These are phyloP conservation scores for Cotesia congregata DNA, from an alignment of 2,888 invertebrate genomes.

Conservation along the genomic window DNA sequence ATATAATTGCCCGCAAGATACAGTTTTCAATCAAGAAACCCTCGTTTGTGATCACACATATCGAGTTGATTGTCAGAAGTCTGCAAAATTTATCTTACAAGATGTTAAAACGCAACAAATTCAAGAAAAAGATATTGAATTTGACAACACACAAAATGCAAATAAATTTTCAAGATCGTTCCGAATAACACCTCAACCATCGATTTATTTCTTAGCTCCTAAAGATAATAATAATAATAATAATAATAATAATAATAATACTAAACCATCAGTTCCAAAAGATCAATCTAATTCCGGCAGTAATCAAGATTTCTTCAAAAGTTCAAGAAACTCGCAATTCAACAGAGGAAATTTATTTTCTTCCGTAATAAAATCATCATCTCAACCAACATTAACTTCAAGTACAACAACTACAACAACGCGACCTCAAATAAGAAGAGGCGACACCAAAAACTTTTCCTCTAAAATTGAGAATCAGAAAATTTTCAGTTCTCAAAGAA, in stretches of 20 bases:
- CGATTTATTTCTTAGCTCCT: constrained; percentile 16
- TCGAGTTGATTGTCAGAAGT: constrained; percentile 59
- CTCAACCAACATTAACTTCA: not conserved
- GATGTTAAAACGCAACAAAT: not conserved
- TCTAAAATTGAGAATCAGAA: constrained; percentile 20
- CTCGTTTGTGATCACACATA: constrained; percentile 64
- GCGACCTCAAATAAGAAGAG: not conserved
- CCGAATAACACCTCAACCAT: constrained; percentile 39
- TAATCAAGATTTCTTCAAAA: not conserved
- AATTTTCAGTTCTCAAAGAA: not conserved
- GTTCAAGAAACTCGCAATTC: constrained; percentile 14
- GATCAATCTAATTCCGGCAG: constrained; percentile 33
- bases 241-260: not conserved
- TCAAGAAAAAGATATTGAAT: not conserved
- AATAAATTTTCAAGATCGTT: constrained; percentile 40
- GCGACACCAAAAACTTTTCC: not conserved
- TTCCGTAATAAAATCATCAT: not conserved
- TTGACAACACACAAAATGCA: not conserved
- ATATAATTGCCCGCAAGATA: constrained; percentile 63
- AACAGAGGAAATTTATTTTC: constrained; percentile 27
- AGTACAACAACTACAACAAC: not conserved
- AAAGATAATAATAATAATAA: constrained; percentile 1
- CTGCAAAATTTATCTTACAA: constrained; percentile 14
- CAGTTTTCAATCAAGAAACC: constrained; percentile 64
- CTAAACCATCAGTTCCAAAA: constrained; percentile 47